Evolutionary conservation across 2,113 vertebrate species (phyloP).

Genomic region (Hepsetus odoe): DNA sequence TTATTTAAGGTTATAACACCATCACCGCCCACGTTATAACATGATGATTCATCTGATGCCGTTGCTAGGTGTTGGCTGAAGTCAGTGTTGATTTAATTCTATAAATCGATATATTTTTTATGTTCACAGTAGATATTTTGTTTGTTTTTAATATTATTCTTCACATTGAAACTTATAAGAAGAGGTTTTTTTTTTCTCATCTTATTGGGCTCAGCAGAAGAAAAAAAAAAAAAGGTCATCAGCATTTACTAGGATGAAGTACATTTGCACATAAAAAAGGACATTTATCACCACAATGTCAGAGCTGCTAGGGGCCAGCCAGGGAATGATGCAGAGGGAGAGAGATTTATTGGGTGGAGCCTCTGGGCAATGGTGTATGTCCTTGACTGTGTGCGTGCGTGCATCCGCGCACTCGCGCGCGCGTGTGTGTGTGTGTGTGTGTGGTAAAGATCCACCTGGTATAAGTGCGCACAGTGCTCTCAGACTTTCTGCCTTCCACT

Average conservation of each 20-base stretch:
- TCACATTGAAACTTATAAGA: too few relatives aligned
- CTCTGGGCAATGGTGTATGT: constrained; percentile 46
- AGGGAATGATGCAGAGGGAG: constrained; percentile 39
- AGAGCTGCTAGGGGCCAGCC: constrained; percentile 17
- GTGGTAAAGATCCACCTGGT: constrained; percentile 53
- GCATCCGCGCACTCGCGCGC: too few relatives aligned
- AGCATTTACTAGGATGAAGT: constrained; percentile 18
- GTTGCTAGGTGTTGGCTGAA: too few relatives aligned
- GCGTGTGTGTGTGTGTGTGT: background rate
- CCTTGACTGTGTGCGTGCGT: constrained; percentile 43
- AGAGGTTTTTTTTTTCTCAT: too few relatives aligned
- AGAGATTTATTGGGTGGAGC: constrained; percentile 34
- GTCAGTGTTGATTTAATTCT: too few relatives aligned
- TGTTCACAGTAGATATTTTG: too few relatives aligned
- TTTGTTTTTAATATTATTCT: too few relatives aligned
- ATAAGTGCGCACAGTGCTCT: constrained; percentile 57
- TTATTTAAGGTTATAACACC: too few relatives aligned
- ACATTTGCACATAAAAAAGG: constrained; percentile 52
- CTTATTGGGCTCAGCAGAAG: background rate
- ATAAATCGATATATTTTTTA: too few relatives aligned
- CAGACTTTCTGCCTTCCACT: constrained; percentile 44
- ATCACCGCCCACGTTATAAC: too few relatives aligned
- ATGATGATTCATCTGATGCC: too few relatives aligned
- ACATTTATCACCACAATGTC: constrained; percentile 41
- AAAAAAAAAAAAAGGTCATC: constrained; percentile 26